A percentile compares a stretch with the other conserved stretches of the same genome.
Conservation (phyloP, 2,797 vertebrate genomes). For the Acrossocheilus fasciatus region DNA sequence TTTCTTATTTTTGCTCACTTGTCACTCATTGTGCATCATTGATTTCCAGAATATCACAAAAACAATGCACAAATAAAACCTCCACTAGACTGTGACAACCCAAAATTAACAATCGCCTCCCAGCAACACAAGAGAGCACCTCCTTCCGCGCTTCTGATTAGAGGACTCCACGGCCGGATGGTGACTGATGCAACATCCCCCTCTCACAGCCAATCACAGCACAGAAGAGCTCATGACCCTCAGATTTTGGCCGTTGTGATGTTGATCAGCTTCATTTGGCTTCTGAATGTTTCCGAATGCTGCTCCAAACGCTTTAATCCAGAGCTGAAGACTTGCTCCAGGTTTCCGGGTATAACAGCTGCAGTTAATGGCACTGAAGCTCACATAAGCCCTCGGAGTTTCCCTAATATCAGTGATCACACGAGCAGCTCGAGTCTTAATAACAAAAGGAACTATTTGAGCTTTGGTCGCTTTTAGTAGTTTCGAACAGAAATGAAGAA, state of each 20-base stretch:
- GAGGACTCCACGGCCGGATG: not conserved
- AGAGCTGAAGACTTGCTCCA: slow-evolving; percentile 44
- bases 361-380: slow-evolving; percentile 32
- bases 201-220: slow-evolving; percentile 15
- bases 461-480: not conserved
- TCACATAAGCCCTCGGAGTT: slow-evolving; percentile 54
- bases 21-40: not conserved
- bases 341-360: slow-evolving; percentile 49
- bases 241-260: slow-evolving; percentile 38
- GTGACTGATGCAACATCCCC: not conserved
- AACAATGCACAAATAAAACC: not conserved
- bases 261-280: slow-evolving; percentile 41
- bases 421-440: not conserved
- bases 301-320: slow-evolving; percentile 51
- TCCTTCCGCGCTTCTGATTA: not conserved
- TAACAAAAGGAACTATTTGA: not conserved
- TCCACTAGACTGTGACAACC: not conserved
- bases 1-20: not conserved
- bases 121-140: slow-evolving; percentile 1
- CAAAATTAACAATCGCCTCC: not conserved
- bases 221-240: slow-evolving; percentile 10
- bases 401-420: slow-evolving; percentile 59
- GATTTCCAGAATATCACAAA: not conserved
- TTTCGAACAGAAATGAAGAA: not conserved
- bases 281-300: slow-evolving; percentile 30